Base-by-base conservation (phyloP, 2,113 vertebrate species). In the Acrocephalus kingi region DNA sequence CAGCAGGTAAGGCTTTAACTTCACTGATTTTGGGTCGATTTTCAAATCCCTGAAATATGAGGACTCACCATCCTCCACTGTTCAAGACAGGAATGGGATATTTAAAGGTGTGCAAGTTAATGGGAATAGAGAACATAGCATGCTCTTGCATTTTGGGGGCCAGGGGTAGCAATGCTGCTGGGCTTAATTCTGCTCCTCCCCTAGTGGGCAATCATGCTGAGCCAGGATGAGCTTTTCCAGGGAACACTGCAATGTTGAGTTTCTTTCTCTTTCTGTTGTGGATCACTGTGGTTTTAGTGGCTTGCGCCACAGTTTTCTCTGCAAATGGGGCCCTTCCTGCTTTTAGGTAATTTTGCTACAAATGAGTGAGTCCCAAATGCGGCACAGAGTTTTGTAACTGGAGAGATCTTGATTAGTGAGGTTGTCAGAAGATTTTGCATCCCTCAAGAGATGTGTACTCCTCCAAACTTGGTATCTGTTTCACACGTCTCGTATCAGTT, bases 221-320 rank as follows among this genome's bases (percentile, higher is more conserved):
- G 16, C 62, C 20, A 35, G 49, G 25, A 76, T 41, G 49, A 76
- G 25, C 41, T 90, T 63, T 33, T 86, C 39, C n/a, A 41, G n/a
- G 28, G 69, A 87, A 54, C 28, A 28, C 24, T 13, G 7, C 0
- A 2, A 2, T 0, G 0, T 1, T 66, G 31, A 31, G 11, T 68
- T 59, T 59, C 19, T 62, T 84, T 81, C 20, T 63, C 41, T 15
- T 69, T 28, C 49, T 83, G n/a, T 67, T 2, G 0, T 12, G 37
- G 25, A 9, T 93, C 54, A 15, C 24, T 76, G 35, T 87, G 49
- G 3, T 61, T 83, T 92, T 79, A 62, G 46, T 58, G 52, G 30
- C 28, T 90, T 45, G 19, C 43, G 15, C 56, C 61, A 24, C n/a
- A 15, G 9, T 90, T 87, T 67, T 43, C 30, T 45, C 12, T 91